Percentiles rank a stretch among this genome's conserved stretches.
Conservation (phyloP, 1,140 invertebrate genomes). For the Meloidogyne floridensis region DNA sequence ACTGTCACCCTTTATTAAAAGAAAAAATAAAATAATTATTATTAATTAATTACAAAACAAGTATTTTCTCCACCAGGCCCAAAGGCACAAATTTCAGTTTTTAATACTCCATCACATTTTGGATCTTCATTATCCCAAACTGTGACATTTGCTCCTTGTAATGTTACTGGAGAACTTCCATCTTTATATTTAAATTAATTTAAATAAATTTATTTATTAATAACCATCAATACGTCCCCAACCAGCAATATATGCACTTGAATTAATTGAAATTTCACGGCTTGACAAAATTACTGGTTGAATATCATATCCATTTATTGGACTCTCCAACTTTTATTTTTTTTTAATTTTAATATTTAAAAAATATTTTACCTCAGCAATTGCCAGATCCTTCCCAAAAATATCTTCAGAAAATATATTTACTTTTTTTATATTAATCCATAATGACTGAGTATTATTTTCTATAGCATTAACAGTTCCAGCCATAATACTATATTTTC, state of each 20-base stretch:
- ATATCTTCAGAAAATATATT: conserved; percentile 18
- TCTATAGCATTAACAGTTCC: conserved; percentile 16
- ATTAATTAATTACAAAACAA: conserved; percentile 24
- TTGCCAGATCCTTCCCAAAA: conserved; percentile 20
- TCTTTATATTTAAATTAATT: conserved; percentile 4
- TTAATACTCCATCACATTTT: conserved; percentile 16
- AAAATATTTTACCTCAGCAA: conserved; percentile 16
- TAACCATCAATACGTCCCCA: conserved; percentile 24
- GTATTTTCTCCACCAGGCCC: conserved; percentile 15
- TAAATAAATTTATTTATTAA: neutral
- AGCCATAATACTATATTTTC: conserved; percentile 25
- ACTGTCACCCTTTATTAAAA: conserved; percentile 19
- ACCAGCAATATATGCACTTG: conserved; percentile 19
- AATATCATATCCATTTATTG: neutral
- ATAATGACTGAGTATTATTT: conserved; percentile 6
- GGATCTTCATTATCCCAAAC: conserved; percentile 17
- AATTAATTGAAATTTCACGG: conserved; percentile 13
- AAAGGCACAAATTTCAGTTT: conserved; percentile 27
- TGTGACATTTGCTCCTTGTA: conserved; percentile 21
- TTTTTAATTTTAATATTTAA: neutral
- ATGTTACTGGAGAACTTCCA: conserved; percentile 16
- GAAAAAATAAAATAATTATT: neutral
- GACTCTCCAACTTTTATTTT: neutral
- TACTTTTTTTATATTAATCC: conserved; percentile 6
- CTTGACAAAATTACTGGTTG: conserved; percentile 21